These are phyloP conservation scores for Zosterops japonicus DNA, from an alignment of 2,113 vertebrate species.

Conservation along the genomic window DNA sequence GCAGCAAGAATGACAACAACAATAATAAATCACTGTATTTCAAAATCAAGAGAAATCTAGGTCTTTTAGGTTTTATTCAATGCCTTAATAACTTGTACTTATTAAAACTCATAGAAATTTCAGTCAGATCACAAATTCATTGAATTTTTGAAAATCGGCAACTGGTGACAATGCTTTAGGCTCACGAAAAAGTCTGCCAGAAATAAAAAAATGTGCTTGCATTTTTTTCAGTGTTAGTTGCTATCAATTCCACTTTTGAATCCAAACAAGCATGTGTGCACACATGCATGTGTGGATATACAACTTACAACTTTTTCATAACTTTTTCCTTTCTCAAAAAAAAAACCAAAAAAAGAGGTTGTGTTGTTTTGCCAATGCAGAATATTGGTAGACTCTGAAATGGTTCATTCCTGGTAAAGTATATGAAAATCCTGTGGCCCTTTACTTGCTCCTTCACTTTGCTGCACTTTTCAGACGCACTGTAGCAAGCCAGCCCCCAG, in stretches of 20 bases:
- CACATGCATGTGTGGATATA: rapidly evolving
- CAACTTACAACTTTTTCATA: background rate
- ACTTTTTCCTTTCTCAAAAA: background rate
- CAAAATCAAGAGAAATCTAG: background rate
- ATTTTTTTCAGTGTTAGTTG: background rate
- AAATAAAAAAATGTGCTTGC: background rate
- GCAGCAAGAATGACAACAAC: background rate
- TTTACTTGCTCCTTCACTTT: background rate
- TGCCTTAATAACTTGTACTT: background rate
- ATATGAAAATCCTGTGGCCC: background rate
- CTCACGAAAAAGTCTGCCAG: background rate
- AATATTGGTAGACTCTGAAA: background rate
- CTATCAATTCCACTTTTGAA: background rate
- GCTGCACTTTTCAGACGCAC: background rate
- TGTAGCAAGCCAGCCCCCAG: background rate
- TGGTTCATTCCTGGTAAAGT: background rate
- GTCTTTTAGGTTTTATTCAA: background rate
- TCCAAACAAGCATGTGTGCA: background rate
- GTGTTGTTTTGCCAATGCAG: background rate
- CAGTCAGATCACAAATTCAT: background rate
- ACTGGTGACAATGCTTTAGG: background rate
- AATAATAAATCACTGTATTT: background rate
- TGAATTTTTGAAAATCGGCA: background rate
- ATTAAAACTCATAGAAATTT: background rate
- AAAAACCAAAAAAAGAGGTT: background rate